phyloP scores from a whole-genome alignment of 2,888 invertebrate genomes.

The Ophion slaviceki region DNA sequence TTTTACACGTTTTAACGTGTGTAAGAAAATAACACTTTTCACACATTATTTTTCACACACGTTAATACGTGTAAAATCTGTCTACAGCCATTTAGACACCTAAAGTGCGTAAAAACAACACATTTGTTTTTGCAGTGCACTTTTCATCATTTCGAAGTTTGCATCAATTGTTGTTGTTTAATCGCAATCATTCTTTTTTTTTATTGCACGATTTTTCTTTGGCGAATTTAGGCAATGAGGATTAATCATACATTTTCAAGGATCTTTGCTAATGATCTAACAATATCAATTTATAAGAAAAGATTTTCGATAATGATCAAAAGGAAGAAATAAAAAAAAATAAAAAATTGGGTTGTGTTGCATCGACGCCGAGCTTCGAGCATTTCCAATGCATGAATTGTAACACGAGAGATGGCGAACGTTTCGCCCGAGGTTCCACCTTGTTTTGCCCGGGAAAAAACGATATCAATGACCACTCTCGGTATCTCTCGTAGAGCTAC shows the following conservation, averaged over 20 bases:
- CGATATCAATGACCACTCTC: slow-evolving; percentile 34
- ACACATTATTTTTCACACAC: too few species aligned
- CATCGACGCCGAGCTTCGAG: not conserved
- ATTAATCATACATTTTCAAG: too few species aligned
- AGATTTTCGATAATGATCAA: not conserved
- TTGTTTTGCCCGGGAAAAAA: slow-evolving; percentile 31
- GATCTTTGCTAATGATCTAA: too few species aligned
- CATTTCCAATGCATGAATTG: not conserved
- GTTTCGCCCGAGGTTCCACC: not conserved
- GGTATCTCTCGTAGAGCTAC: slow-evolving; percentile 2
- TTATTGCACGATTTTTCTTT: not conserved
- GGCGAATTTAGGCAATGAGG: not conserved
- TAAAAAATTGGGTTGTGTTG: not conserved
- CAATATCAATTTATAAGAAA: too few species aligned
- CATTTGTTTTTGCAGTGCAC: not conserved
- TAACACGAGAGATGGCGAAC: slow-evolving; percentile 2
- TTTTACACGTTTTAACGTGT: too few species aligned
- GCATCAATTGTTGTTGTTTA: too few species aligned
- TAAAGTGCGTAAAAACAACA: too few species aligned
- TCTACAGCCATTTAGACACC: too few species aligned
- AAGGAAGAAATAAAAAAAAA: not conserved
- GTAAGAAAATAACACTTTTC: too few species aligned
- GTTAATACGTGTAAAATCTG: too few species aligned
- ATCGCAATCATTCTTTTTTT: too few species aligned
- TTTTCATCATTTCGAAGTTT: not conserved